phyloP scores from a whole-genome alignment of 2,888 invertebrate species.

The Lamproptera curius region DNA sequence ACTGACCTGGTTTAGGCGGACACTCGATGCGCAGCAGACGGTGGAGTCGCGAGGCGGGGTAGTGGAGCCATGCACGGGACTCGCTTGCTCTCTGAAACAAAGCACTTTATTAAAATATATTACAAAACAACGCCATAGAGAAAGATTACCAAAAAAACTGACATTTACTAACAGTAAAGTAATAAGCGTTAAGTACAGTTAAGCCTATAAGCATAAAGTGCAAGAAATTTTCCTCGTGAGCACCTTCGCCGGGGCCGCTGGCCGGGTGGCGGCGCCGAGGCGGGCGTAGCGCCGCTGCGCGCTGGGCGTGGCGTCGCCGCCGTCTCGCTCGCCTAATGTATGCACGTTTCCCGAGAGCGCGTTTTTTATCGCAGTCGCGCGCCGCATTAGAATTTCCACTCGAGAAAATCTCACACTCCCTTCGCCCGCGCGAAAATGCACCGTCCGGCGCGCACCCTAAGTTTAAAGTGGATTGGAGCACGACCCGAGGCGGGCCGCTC shows the following conservation, averaged over 20 bases:
- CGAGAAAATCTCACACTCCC: constrained; percentile 74
- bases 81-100: constrained; percentile 27
- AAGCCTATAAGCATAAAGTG: no score
- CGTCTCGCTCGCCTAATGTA: constrained; percentile 66
- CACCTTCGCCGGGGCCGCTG: constrained; percentile 27
- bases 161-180: no score
- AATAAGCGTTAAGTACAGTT: no score
- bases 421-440: constrained; percentile 16
- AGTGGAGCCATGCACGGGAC: constrained; percentile 35
- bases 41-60: constrained; percentile 38
- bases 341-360: constrained; percentile 72
- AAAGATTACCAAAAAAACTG: no score
- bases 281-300: constrained; percentile 26
- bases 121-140: no score
- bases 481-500: constrained; percentile 5
- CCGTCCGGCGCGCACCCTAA: constrained; percentile 19
- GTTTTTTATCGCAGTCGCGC: constrained; percentile 78
- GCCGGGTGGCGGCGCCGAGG: constrained; percentile 34
- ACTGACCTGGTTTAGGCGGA: constrained; percentile 21
- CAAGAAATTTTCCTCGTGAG: no score
- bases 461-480: constrained; percentile 10
- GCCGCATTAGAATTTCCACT: constrained; percentile 76
- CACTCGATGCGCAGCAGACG: constrained; percentile 35
- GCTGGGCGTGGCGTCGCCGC: constrained; percentile 47
- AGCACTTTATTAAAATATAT: no score